Percentiles rank a stretch among this genome's conserved stretches.
phyloP scores from a whole-genome alignment of 2,888 invertebrate species.

The Machimus atricapillus region DNA sequence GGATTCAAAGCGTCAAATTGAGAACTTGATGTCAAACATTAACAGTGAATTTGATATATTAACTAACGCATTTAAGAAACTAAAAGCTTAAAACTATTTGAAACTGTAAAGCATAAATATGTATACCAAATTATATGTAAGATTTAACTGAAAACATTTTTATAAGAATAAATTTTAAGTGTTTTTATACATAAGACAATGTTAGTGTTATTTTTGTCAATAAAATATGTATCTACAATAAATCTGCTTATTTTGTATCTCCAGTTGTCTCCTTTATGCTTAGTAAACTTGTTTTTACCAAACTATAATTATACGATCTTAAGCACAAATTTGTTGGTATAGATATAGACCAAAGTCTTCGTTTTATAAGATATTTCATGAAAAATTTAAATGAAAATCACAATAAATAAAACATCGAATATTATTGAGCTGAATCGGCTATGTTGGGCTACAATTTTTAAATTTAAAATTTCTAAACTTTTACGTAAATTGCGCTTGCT shows the following conservation, averaged over 20 bases:
- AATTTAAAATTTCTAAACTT: too few species aligned
- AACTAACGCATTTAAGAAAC: constrained; percentile 76
- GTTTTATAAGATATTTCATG: too few species aligned
- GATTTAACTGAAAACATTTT: background rate
- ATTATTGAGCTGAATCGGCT: too few species aligned
- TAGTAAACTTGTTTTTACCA: background rate
- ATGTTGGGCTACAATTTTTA: too few species aligned
- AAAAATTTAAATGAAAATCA: too few species aligned
- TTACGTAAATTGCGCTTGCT: too few species aligned
- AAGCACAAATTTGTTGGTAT: too few species aligned
- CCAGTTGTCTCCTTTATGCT: background rate
- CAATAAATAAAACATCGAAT: too few species aligned
- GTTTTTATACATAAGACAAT: background rate
- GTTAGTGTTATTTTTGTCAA: background rate
- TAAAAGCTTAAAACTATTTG: constrained; percentile 62
- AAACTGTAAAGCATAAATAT: background rate
- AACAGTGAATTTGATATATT: constrained; percentile 81
- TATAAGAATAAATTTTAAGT: background rate
- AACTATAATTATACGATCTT: too few species aligned
- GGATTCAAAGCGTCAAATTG: constrained; percentile 89
- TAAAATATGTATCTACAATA: background rate
- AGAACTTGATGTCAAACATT: constrained; percentile 80
- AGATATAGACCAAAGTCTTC: too few species aligned
- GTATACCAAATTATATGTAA: background rate
- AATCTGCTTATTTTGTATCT: background rate